Evolutionary conservation across 2,113 vertebrate genomes (phyloP).

Genomic region (Siniperca knerii): DNA sequence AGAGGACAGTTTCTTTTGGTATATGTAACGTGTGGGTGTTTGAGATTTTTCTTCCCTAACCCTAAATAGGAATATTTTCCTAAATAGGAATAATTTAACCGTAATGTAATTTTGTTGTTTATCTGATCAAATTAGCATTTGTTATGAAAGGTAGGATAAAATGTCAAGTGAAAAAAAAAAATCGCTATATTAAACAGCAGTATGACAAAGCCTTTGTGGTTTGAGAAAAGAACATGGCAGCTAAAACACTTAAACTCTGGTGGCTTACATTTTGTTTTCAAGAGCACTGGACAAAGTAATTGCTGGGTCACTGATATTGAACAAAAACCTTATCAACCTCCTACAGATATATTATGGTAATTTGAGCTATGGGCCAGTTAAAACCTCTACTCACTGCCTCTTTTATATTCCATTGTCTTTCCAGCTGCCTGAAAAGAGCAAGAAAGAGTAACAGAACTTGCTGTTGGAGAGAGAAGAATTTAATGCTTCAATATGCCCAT

Average conservation of each 20-base stretch:
- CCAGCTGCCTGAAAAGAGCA: slow-evolving; percentile 19
- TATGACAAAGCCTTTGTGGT: neutral
- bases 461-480: slow-evolving; percentile 12
- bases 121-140: neutral
- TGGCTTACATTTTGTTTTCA: slow-evolving; percentile 25
- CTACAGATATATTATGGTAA: slow-evolving; percentile 29
- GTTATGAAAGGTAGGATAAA: neutral
- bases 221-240: slow-evolving; percentile 14
- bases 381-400: slow-evolving; percentile 14
- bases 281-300: slow-evolving; percentile 4
- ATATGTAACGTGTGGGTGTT: neutral
- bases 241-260: neutral
- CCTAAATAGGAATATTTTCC: neutral
- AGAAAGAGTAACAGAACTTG: slow-evolving; percentile 1
- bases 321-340: slow-evolving; percentile 42
- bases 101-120: neutral
- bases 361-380: slow-evolving; percentile 24
- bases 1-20: neutral
- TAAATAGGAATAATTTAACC: neutral
- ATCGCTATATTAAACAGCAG: neutral
- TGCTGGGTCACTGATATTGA: slow-evolving; percentile 25
- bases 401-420: slow-evolving; percentile 33
- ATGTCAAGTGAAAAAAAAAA: neutral
- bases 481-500: slow-evolving; percentile 33
- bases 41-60: neutral